Base-by-base conservation (phyloP, 2,113 vertebrate genomes). In the Willisornis vidua region DNA sequence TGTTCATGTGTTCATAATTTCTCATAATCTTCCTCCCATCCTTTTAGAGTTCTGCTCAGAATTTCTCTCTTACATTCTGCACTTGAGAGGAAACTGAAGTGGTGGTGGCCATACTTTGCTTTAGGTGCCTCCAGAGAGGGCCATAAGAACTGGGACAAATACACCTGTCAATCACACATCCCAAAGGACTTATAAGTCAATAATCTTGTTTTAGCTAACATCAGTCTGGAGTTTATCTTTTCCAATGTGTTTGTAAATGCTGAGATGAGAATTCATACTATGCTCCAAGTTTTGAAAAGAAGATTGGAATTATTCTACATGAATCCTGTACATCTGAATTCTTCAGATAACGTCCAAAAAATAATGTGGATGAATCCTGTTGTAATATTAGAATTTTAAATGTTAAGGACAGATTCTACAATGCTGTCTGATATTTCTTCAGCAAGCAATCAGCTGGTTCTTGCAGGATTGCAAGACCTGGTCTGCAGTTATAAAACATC, bases 401-500 rank as follows among this genome's bases (percentile, higher is more conserved):
- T 46, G 7, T 52, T 82, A 61, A 71, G 35, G n/a, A 15, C 2
- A 3, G 54, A 65, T 79, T 72, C 67, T 85, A 43, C 20, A 76
- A 29, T 49, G 28, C 29, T 66, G 19, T 73, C 45, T 88, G 68
- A 45, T 43, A n/a, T 54, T 46, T 55, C 62, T 70, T 94, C 79
- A 95, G 33, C 49, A 80, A 88, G 35, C 25, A 65, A 73, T 79
- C 46, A 83, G 9, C 22, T 70, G 25, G 17, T 49, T 81, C 78
- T 77, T 90, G 33, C n/a, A 82, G 45, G 41, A 31, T 31, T 82
- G 19, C 29, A 52, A 41, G 59, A 63, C 81, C 49, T 91, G 65
- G 48, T 19, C 82, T 83, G 49, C 26, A 90, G 86, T 95, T 89
- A 94, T 73, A 96, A 96, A 94, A 88, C 74, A 94, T 97, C 54